A percentile compares a stretch with the other conserved stretches of the same genome.
phyloP scores from a whole-genome alignment of 1,140 invertebrate species.

The Heterodera carotae region DNA sequence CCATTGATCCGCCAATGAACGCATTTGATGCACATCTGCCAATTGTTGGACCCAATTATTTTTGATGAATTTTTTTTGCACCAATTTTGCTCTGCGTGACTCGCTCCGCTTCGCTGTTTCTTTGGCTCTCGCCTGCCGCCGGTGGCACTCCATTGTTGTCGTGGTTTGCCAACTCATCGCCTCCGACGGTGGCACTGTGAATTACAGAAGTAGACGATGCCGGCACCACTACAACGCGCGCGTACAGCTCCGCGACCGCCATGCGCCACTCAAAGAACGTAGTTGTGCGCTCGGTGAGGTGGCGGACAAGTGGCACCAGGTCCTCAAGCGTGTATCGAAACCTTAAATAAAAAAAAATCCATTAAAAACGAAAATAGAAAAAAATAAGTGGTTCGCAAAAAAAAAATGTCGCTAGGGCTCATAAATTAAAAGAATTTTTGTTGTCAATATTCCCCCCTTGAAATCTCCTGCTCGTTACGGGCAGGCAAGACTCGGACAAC shows the following conservation, averaged over 20 bases:
- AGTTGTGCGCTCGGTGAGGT: constrained; percentile 31
- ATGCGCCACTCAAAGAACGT: constrained; percentile 37
- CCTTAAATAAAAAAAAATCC: constrained; percentile 14
- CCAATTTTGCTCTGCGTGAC: not conserved
- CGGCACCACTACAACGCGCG: not conserved
- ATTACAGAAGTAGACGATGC: no score
- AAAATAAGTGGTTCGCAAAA: no score
- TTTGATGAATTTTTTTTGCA: not conserved
- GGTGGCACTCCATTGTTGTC: no score
- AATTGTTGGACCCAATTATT: constrained; percentile 2
- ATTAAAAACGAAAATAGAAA: constrained; percentile 8
- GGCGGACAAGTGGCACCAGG: constrained; percentile 32
- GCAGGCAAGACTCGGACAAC: no score
- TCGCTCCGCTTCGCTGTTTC: not conserved
- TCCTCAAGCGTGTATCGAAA: constrained; percentile 44
- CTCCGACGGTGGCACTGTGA: no score
- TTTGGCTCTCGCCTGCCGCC: not conserved
- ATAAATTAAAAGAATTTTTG: no score
- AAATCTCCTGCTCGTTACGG: no score
- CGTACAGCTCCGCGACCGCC: constrained; percentile 13
- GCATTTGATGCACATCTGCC: constrained; percentile 31
- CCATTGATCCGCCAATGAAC: constrained; percentile 34
- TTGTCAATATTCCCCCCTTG: no score
- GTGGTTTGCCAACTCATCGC: no score
- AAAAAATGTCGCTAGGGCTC: no score